These are phyloP conservation scores for Eupithecia inturbata DNA, from an alignment of 2,888 invertebrate species.

Conservation along the genomic window DNA sequence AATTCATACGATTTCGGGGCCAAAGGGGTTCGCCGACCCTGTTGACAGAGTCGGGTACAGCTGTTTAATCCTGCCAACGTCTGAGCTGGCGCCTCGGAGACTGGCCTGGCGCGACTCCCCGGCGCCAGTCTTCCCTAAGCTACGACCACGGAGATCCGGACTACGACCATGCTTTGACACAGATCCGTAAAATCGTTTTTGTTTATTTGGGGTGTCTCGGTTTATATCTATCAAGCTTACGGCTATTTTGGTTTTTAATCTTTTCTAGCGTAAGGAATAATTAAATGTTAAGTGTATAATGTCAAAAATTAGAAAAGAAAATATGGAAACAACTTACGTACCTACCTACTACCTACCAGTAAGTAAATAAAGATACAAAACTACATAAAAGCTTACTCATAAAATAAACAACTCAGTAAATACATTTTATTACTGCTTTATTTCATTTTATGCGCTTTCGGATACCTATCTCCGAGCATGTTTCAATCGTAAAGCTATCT, in stretches of 20 bases:
- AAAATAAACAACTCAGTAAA: constrained; percentile 43
- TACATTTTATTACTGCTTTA: constrained; percentile 46
- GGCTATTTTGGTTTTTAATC: neutral
- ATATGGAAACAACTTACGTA: neutral
- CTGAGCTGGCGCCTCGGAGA: constrained; percentile 65
- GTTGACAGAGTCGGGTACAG: constrained; percentile 53
- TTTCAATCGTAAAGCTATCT: constrained; percentile 51
- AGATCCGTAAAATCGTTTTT: constrained; percentile 38
- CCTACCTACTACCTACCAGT: neutral
- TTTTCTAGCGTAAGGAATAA: neutral
- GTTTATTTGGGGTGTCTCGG: constrained; percentile 30
- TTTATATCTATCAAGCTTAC: neutral
- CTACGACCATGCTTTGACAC: constrained; percentile 18
- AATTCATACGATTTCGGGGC: constrained; percentile 45
- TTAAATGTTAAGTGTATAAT: neutral
- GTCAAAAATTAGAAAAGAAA: neutral
- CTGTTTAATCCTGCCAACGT: constrained; percentile 56
- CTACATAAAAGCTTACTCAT: constrained; percentile 39
- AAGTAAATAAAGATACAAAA: constrained; percentile 27
- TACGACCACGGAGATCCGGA: neutral
- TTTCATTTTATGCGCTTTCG: constrained; percentile 53
- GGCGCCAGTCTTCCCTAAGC: constrained; percentile 59
- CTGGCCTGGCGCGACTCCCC: constrained; percentile 63
- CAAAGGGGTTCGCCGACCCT: constrained; percentile 55
- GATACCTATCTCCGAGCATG: constrained; percentile 49